Evolutionary conservation across 2,888 invertebrate species (phyloP), one percentile per base, ranked within the genome.

Genomic region (Phragmatobia fuliginosa): DNA sequence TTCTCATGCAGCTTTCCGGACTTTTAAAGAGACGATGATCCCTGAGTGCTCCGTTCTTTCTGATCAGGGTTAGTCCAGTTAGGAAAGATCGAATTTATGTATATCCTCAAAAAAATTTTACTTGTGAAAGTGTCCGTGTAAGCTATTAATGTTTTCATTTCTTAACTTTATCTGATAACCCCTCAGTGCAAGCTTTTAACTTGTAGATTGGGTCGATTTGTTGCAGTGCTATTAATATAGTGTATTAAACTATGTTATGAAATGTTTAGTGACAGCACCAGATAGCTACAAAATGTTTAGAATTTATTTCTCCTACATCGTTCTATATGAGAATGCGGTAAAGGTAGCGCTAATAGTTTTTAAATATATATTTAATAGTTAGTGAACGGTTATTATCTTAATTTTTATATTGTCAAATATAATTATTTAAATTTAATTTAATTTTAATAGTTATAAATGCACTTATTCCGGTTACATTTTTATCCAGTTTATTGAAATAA

Each of bases 141-240:
- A n/a, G n/a, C n/a, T n/a, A n/a, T n/a, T n/a, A n/a, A n/a, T n/a
- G n/a, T n/a, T n/a, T n/a, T n/a, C n/a, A n/a, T n/a, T n/a, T n/a
- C n/a, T n/a, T n/a, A n/a, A n/a, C n/a, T n/a, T 45, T 60, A 25
- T 31, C 64, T 64, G 25, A 52, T 36, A 25, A 56, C 64, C 36
- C 49, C 25, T 45, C 59, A 33, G n/a, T 60, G 58, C 28, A 60
- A 59, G 41, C 59, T 38, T 60, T 59, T 7, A 33, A 3, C 5
- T 32, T 16, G 28, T 41, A 18, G n/a, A n/a, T n/a, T 41, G n/a
- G 16, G 18, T 45, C 32, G 18, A 45, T 25, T 25, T 60, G 60
- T 66, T 31, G 38, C n/a, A 18, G n/a, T 66, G 32, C 58, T 66
- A 58, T 66, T 66, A 33, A 66, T 58, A 58, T 28, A 52, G 7